A percentile compares a stretch with the other conserved stretches of the same genome.
These are phyloP conservation scores for Macrophya alboannulata DNA, from an alignment of 2,888 invertebrate species.

Conservation along the genomic window DNA sequence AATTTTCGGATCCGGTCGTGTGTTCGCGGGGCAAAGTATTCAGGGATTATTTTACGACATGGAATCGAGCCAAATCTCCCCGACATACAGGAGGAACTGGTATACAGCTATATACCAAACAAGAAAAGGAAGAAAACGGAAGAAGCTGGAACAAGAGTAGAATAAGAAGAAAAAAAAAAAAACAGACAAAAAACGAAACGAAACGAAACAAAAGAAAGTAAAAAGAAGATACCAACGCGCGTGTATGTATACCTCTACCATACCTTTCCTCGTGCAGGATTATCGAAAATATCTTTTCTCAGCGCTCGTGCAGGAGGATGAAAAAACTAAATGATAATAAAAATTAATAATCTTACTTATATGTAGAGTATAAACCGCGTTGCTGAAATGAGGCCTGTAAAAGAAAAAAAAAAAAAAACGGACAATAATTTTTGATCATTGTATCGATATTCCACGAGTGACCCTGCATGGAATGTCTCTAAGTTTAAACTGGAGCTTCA, in stretches of 20 bases:
- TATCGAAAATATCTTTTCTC: conserved; percentile 17
- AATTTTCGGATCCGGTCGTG: conserved; percentile 52
- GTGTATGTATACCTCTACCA: not conserved
- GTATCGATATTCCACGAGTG: not conserved
- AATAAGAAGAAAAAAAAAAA: not conserved
- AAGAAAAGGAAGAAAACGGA: conserved; percentile 32
- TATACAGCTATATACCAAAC: not conserved
- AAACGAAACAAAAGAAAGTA: not conserved
- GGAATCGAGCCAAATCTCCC: conserved; percentile 56
- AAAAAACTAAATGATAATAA: not conserved
- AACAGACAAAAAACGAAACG: not conserved
- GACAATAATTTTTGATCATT: not conserved
- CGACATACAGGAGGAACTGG: conserved; percentile 11
- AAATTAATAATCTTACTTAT: not conserved
- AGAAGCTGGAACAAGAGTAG: conserved; percentile 4
- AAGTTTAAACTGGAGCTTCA: not conserved
- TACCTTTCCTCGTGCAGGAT: not conserved
- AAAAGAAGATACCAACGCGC: not conserved
- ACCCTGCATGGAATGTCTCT: conserved; percentile 7
- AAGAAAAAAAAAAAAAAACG: not conserved
- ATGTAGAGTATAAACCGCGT: not conserved
- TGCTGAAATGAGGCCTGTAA: not conserved
- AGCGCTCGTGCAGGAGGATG: not conserved
- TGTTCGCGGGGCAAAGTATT: conserved; percentile 51
- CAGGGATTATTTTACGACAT: conserved; percentile 59